Conservation (phyloP, 1,140 invertebrate genomes). For the Tyrophagus putrescentiae region DNA sequence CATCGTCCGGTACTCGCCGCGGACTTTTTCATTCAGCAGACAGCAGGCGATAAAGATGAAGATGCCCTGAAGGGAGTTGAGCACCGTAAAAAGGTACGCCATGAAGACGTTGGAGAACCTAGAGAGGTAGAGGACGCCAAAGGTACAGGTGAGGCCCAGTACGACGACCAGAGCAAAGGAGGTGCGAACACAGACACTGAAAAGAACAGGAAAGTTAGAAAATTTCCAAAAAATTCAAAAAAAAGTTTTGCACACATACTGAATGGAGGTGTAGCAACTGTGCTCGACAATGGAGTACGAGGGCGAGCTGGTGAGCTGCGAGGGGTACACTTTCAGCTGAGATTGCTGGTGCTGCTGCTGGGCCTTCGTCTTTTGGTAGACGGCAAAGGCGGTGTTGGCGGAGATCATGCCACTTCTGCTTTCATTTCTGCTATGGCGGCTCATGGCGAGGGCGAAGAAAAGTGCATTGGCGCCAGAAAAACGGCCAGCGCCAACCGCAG, state of each 20-base stretch:
- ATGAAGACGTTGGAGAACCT: slow-evolving; percentile 61
- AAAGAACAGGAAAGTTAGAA: too few relatives aligned
- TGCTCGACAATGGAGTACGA: slow-evolving; percentile 7
- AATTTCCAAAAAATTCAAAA: neutral
- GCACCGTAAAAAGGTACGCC: slow-evolving; percentile 80
- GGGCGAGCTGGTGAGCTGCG: slow-evolving; percentile 5
- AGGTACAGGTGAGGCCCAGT: slow-evolving; percentile 73
- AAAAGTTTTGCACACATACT: neutral
- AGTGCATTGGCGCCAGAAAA: slow-evolving; percentile 67
- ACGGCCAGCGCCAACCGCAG: slow-evolving; percentile 69
- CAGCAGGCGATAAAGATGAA: slow-evolving; percentile 93
- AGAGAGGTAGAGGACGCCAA: slow-evolving; percentile 70
- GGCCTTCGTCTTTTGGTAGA: slow-evolving; percentile 11
- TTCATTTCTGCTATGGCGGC: too few relatives aligned
- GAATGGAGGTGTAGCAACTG: neutral
- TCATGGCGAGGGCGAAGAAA: slow-evolving; percentile 58
- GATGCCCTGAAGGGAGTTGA: slow-evolving; percentile 78
- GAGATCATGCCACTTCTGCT: slow-evolving; percentile 30
- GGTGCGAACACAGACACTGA: too few relatives aligned
- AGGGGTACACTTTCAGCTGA: slow-evolving; percentile 15
- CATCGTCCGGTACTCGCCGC: slow-evolving; percentile 28
- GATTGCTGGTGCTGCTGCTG: slow-evolving; percentile 13
- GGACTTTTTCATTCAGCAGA: slow-evolving; percentile 86
- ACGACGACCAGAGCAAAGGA: slow-evolving; percentile 65
- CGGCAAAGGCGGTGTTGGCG: neutral